Conservation (phyloP, 2,888 invertebrate genomes). For the Spatulosminthurus flaviceps region DNA sequence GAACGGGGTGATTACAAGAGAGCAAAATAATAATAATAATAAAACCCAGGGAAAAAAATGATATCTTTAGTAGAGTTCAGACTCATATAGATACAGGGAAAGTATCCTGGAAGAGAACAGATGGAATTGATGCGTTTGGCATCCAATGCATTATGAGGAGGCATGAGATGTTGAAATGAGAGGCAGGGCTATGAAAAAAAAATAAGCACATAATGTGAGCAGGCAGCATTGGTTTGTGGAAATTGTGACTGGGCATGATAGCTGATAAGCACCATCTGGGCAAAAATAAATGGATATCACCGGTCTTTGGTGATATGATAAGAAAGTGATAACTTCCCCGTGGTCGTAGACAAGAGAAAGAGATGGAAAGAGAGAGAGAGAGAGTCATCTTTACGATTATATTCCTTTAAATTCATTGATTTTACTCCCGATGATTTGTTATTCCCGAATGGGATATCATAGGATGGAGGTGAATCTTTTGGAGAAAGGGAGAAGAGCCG, state of each 20-base stretch:
- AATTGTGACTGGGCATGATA: constrained; percentile 43
- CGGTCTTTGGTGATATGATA: constrained; percentile 36
- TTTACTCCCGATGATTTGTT: constrained; percentile 42
- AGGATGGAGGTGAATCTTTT: neutral
- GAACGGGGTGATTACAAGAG: constrained; percentile 11
- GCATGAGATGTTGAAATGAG: constrained; percentile 31
- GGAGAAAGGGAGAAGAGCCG: neutral
- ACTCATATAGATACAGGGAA: neutral
- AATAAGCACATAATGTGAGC: constrained; percentile 41
- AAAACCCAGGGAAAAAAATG: too few relatives aligned
- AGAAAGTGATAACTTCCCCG: constrained; percentile 46
- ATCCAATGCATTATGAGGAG: neutral
- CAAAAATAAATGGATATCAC: constrained; percentile 46
- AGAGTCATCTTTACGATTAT: constrained; percentile 48
- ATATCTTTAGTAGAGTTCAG: constrained; percentile 5
- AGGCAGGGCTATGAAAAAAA: constrained; percentile 39
- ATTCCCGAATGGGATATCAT: constrained; percentile 23
- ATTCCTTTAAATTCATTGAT: constrained; percentile 49
- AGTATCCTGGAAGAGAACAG: neutral
- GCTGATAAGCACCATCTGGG: constrained; percentile 47
- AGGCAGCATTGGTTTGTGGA: constrained; percentile 38
- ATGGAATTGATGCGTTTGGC: constrained; percentile 14
- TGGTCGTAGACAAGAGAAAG: constrained; percentile 21
- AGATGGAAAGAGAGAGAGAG: too few relatives aligned
- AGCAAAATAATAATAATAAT: neutral